A percentile compares a stretch with the other conserved stretches of the same genome.
These are phyloP conservation scores for Stigmatopora nigra DNA, from an alignment of 2,113 vertebrate genomes.

Conservation along the genomic window DNA sequence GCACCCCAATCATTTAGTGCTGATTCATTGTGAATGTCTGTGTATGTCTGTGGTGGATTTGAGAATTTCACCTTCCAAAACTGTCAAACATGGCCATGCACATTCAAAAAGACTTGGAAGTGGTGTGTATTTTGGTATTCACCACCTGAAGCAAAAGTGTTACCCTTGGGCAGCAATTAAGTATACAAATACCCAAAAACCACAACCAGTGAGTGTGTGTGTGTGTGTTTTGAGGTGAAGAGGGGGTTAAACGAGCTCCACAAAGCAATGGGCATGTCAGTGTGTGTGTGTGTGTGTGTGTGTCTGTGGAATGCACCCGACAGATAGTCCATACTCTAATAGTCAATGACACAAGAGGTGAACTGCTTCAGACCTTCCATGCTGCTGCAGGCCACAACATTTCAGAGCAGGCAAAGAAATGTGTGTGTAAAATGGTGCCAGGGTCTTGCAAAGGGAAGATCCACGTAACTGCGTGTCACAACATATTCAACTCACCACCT, in stretches of 20 bases:
- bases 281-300: background rate
- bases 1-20: constrained; percentile 37
- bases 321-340: constrained; percentile 51
- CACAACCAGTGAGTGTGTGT: constrained; percentile 1
- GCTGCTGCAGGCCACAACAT: constrained; percentile 53
- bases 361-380: constrained; percentile 45
- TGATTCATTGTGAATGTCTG: constrained; percentile 14
- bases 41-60: background rate
- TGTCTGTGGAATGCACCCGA: constrained; percentile 31
- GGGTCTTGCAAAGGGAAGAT: constrained; percentile 26
- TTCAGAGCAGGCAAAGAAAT: constrained; percentile 17
- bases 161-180: constrained; percentile 29
- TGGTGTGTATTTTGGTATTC: constrained; percentile 13
- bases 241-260: background rate
- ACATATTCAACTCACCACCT: constrained; percentile 45
- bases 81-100: background rate
- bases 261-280: background rate
- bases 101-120: background rate
- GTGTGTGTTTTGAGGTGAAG: background rate
- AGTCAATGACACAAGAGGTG: constrained; percentile 56
- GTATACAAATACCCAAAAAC: background rate
- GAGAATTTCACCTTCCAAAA: background rate
- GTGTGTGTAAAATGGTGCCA: constrained; percentile 1
- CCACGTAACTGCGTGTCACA: constrained; percentile 33
- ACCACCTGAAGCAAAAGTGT: constrained; percentile 33